A percentile compares a stretch with the other conserved stretches of the same genome.
phyloP scores from a whole-genome alignment of 2,888 invertebrate species.

The Frankliniella fusca region DNA sequence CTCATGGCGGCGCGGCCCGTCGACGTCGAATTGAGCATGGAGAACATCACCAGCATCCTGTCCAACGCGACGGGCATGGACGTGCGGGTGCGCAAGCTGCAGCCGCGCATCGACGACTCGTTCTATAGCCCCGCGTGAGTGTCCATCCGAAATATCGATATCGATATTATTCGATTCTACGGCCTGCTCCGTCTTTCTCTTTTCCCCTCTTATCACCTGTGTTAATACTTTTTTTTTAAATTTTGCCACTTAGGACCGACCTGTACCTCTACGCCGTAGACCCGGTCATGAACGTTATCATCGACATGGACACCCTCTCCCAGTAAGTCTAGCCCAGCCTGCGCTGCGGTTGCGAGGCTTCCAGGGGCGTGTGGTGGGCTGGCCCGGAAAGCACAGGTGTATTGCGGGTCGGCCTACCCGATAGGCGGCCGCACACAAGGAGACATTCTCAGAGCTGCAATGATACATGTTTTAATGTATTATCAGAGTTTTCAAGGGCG shows the following conservation, averaged over 20 bases:
- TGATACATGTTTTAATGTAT: not conserved
- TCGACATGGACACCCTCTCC: constrained; percentile 74
- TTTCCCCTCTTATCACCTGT: not conserved
- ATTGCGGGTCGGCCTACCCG: constrained; percentile 32
- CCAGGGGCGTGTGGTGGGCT: constrained; percentile 60
- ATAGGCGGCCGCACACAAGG: constrained; percentile 31
- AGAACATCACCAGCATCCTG: constrained; percentile 63
- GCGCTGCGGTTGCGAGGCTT: not conserved
- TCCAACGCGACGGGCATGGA: constrained; percentile 73
- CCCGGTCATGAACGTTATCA: constrained; percentile 71
- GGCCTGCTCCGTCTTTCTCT: too few relatives aligned
- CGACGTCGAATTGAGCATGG: constrained; percentile 67
- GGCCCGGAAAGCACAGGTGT: constrained; percentile 55
- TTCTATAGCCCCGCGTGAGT: constrained; percentile 67
- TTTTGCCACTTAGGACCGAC: constrained; percentile 62
- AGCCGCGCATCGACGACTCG: constrained; percentile 65
- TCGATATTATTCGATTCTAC: too few relatives aligned
- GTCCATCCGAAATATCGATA: too few relatives aligned
- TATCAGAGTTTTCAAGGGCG: too few relatives aligned
- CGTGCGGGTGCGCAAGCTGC: constrained; percentile 70
- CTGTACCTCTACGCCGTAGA: constrained; percentile 82
- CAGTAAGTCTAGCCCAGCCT: constrained; percentile 60
- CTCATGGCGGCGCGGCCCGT: constrained; percentile 72
- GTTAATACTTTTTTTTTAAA: constrained; percentile 21
- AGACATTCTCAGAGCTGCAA: constrained; percentile 37